phyloP scores from a whole-genome alignment of 2,888 invertebrate genomes.

The Carpatolechia fugitivella region DNA sequence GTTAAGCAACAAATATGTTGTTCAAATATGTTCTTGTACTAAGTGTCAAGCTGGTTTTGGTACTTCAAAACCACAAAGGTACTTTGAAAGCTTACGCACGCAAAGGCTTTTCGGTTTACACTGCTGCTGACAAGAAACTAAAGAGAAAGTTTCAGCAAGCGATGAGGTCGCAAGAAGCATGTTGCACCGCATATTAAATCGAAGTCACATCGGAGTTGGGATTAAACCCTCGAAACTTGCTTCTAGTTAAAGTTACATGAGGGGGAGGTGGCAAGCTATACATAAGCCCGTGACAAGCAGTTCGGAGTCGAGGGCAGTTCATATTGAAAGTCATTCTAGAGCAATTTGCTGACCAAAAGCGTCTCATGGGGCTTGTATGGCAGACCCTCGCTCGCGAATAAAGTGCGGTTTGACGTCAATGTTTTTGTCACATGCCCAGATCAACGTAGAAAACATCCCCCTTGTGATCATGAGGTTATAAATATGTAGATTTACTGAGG shows the following conservation, averaged over 20 bases:
- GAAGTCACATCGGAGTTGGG: slow-evolving; percentile 7
- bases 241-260: slow-evolving; percentile 28
- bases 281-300: slow-evolving; percentile 38
- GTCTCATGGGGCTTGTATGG: slow-evolving; percentile 43
- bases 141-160: background rate
- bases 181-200: slow-evolving; percentile 13
- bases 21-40: too few relatives aligned
- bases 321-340: slow-evolving; percentile 53
- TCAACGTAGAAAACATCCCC: background rate
- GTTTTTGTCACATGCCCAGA: slow-evolving; percentile 10
- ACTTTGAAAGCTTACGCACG: background rate
- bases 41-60: too few relatives aligned
- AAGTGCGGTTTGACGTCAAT: slow-evolving; percentile 32
- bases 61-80: background rate
- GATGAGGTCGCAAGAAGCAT: slow-evolving; percentile 3
- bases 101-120: background rate
- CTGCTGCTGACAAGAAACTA: background rate
- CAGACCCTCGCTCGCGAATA: slow-evolving; percentile 36
- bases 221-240: slow-evolving; percentile 17
- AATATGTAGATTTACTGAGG: background rate
- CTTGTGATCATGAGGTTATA: background rate
- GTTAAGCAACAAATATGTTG: background rate
- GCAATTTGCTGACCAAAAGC: slow-evolving; percentile 52
- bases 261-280: slow-evolving; percentile 26
- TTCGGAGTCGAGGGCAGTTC: slow-evolving; percentile 36